Evolutionary conservation across 1,140 invertebrate species (phyloP).

Genomic region (Diachasma alloeum): DNA sequence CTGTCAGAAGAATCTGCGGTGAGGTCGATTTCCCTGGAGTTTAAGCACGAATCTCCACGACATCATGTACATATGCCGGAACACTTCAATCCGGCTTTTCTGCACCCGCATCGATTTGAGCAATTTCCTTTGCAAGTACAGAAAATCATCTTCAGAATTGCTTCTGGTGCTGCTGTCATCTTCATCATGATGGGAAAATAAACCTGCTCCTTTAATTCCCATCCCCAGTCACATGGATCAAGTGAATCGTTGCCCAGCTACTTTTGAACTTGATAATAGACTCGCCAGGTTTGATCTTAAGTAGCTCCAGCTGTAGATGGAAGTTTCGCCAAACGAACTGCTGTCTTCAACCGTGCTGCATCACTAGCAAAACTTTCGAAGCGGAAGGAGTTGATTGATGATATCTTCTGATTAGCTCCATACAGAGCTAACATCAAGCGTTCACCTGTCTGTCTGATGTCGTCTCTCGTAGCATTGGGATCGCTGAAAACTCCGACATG

Average conservation of each 20-base stretch:
- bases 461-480: not conserved
- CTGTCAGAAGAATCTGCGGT: too few relatives aligned
- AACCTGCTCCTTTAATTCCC: slow-evolving; percentile 4
- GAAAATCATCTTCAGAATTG: slow-evolving; percentile 18
- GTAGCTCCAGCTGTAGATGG: too few relatives aligned
- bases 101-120: not conserved
- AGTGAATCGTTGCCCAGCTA: slow-evolving; percentile 19
- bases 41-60: not conserved
- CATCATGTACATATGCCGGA: not conserved
- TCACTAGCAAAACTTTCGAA: not conserved
- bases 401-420: not conserved
- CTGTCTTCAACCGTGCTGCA: too few relatives aligned
- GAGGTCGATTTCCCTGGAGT: not conserved
- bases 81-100: not conserved
- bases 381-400: not conserved
- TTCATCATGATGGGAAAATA: slow-evolving; percentile 24
- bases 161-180: slow-evolving; percentile 15
- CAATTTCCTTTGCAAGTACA: not conserved
- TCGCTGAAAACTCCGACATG: slow-evolving; percentile 2
- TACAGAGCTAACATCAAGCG: not conserved
- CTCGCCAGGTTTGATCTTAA: too few relatives aligned
- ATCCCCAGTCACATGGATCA: slow-evolving; percentile 18
- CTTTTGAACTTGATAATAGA: slow-evolving; percentile 25
- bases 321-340: too few relatives aligned
- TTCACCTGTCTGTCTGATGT: not conserved